A percentile compares a stretch with the other conserved stretches of the same genome.
Evolutionary conservation across 30 jellyfish, hydroid and myxozoan species (phyloP).

Genomic region (Hydractinia symbiolongicarpus): DNA sequence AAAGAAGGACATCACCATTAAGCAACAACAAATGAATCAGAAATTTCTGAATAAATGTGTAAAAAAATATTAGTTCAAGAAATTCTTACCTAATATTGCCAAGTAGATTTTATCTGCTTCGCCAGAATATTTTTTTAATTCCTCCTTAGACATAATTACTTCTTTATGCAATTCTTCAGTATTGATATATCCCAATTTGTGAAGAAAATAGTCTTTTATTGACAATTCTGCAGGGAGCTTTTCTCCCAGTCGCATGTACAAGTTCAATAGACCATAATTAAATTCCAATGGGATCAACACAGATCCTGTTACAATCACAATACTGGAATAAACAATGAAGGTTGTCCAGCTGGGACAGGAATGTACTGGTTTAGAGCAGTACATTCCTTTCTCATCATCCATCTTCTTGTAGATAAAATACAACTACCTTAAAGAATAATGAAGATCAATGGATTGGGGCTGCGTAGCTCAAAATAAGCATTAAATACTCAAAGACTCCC

Average conservation of each 20-base stretch:
- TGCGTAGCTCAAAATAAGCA: too few relatives aligned
- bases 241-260: not conserved
- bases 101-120: conserved; percentile 18
- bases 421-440: too few relatives aligned
- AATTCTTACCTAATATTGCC: conserved; percentile 21
- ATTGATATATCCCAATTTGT: not conserved
- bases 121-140: conserved; percentile 49
- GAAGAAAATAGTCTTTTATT: not conserved
- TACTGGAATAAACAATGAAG: conserved; percentile 26
- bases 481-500: too few relatives aligned
- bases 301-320: conserved; percentile 40
- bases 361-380: not conserved
- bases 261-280: conserved; percentile 34
- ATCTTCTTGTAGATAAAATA: not conserved
- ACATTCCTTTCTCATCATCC: not conserved
- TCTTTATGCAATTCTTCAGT: not conserved
- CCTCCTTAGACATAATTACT: conserved; percentile 51
- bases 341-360: conserved; percentile 6
- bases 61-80: too few relatives aligned
- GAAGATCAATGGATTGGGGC: too few relatives aligned
- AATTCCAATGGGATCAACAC: conserved; percentile 50
- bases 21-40: not conserved
- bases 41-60: too few relatives aligned
- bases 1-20: not conserved
- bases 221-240: not conserved